Evolutionary conservation across 2,888 invertebrate species (phyloP), one percentile per base, ranked within the genome.

Genomic region (Chironomus riparius): DNA sequence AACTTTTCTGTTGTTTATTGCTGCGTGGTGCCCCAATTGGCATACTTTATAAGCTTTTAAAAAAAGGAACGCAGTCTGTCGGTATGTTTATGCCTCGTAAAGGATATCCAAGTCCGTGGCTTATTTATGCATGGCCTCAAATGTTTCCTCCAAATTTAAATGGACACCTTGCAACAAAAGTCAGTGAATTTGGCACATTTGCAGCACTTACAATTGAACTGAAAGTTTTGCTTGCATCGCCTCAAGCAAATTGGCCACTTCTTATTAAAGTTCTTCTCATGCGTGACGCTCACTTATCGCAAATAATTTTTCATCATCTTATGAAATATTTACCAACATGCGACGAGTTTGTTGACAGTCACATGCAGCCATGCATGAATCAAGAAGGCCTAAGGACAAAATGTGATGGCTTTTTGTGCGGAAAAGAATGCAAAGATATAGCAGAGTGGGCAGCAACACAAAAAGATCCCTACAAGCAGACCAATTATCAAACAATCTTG

Each of bases 231-330:
- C 81, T 92, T 76, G 88, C 90, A 0, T 92, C 92, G 79, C 93
- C 93, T 0, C 92, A 92, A 80, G 90, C 92, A 0, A 90, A 90
- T 73, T 93, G 93, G 93, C 85, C 90, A 0, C 86, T 90, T 78
- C 82, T 93, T 22, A 85, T 93, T 0, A 92, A 92, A 86, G 88
- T 92, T 0, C 81, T 92, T 10, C 86, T 90, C 80, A 91, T 92
- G 91, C 86, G 90, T 1, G 87, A 91, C 79, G 91, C 90, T 78
- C 86, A 87, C 78, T 84, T 93, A 0, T 84, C 89, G 0, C 86
- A 87, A 2, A 83, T 88, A 68, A 85, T 92, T 0, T 80, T 90
- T 10, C 84, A 86, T 7, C 84, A 87, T 76, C 84, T 88, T 0
- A 80, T 87, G 13, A 83, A 85, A 15, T 81, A 86, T 79, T 85